Evolutionary conservation across 2,113 vertebrate genomes (phyloP).

Genomic region (Datnioides undecimradiatus): DNA sequence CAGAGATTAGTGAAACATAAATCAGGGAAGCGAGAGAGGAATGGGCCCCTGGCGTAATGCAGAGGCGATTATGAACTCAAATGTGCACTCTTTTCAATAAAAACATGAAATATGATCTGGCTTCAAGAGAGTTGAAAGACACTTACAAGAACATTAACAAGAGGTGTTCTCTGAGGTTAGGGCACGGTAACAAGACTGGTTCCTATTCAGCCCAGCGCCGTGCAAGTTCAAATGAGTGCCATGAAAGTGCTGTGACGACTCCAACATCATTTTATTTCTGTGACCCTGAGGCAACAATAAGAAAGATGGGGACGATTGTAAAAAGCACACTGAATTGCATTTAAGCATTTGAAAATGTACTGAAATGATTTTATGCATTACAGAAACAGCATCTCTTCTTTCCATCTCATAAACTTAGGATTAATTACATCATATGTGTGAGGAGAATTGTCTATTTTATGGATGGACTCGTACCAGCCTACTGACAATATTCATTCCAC

Average conservation of each 20-base stretch:
- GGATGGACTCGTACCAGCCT: not conserved
- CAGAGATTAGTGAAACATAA: constrained; percentile 79
- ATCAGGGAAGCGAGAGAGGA: constrained; percentile 71
- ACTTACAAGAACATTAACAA: constrained; percentile 69
- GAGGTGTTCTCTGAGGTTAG: constrained; percentile 47
- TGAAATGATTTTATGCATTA: not conserved
- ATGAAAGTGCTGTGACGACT: not conserved
- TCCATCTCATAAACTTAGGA: not conserved
- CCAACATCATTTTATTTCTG: constrained; percentile 4
- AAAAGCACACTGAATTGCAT: not conserved
- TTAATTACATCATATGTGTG: constrained; percentile 1
- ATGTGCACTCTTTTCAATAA: constrained; percentile 78
- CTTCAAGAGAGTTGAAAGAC: constrained; percentile 65
- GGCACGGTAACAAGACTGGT: constrained; percentile 19
- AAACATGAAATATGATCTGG: constrained; percentile 78
- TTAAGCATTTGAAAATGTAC: not conserved
- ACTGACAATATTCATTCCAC: not conserved
- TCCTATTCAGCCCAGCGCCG: constrained; percentile 16
- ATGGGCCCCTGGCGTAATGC: constrained; percentile 75
- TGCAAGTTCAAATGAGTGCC: constrained; percentile 11
- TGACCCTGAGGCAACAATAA: not conserved
- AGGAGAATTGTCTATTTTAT: constrained; percentile 7
- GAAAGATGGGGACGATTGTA: not conserved
- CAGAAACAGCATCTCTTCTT: not conserved
- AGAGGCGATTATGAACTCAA: constrained; percentile 81